Evolutionary conservation across 2,797 vertebrate genomes (phyloP), one percentile per base, ranked within the genome.

Genomic region (Euthynnus affinis): DNA sequence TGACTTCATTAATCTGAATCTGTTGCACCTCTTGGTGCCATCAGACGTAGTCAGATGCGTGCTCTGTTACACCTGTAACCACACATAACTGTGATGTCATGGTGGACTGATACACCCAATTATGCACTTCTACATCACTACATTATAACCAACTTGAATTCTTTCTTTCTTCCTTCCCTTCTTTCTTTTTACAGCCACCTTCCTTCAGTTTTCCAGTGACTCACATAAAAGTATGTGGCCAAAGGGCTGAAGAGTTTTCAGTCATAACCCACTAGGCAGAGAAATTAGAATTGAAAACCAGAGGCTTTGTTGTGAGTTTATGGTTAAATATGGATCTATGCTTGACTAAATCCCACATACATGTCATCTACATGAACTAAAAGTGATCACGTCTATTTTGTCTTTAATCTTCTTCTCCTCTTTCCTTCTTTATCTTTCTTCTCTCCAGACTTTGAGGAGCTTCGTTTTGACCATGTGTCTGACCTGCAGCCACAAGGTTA

Each of bases 401-500:
- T 20, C 46, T 12, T 59, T 56, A 14, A 22, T 63, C 13, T 60
- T 32, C 40, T 5, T 29, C 34, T 56, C 13, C 13, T 37, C n/a
- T 9, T 14, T 32, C n/a, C 56, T 60, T 32, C 23, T n/a, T 55
- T 46, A n/a, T 23, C 22, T 9, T 42, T 17, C 34, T n/a, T 25
- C 7, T 59, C 32, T 64, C 29, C 65, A n/a, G 44, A 15, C 71
- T 29, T 7, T 27, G 40, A 48, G 57, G 32, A 70, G 18, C 18
- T 18, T 49, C 46, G n/a, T 49, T 49, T 29, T 58, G 55, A 53
- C 69, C 27, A 32, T 62, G 64, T 69, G 51, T 78, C 69, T 64
- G 71, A 88, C 81, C 75, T n/a, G 61, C 56, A 80, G 79, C 59
- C 59, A 73, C 15, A 3, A 78, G 70, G 74, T 83, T 71, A 81